Base-by-base conservation (phyloP, 2,797 vertebrate genomes). In the Sternotherus odoratus region DNA sequence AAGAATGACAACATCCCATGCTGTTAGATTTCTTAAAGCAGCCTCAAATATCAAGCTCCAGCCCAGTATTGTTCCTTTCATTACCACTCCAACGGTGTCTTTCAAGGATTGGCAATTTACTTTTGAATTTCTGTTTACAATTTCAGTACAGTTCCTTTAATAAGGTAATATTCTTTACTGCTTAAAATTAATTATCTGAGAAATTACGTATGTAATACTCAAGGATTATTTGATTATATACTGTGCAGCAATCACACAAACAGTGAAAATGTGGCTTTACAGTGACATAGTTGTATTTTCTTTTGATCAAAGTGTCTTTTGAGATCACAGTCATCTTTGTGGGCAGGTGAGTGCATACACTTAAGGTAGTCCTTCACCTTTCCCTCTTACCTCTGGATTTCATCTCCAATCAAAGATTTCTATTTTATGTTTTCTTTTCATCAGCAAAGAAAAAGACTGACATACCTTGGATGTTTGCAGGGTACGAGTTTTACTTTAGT, bases 231-330 rank as follows among this genome's bases (percentile, higher is more conserved):
- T 60, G 43, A 66, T 91, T 92, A 56, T 56, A 10, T 81, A 88
- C 16, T 90, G 77, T 90, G 56, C 30, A 1, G 1, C 88, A 93
- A 89, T 85, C 43, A 80, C 13, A 78, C 39, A 8, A 91, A 54
- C 48, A 80, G 30, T 79, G 6, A 91, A 57, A 94, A 56, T 56
- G 12, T 69, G 7, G 6, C 11, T 94, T 92, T 89, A 87, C 50
- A n/a, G 33, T 87, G 36, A 7, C 21, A 89, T 3, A 16, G 24
- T 87, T 92, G 16, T 50, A 43, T 88, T 82, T 92, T 84, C 77
- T 96, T 92, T 86, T 87, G 72, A 88, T 94, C 87, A 83, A 87
- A 95, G 39, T 91, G 9, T 81, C 57, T 95, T 93, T 92, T 91
- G 92, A 83, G 36, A 77, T 30, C 46, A 79, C 77, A 92, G 10